phyloP scores from a whole-genome alignment of 2,888 invertebrate genomes.

The Aporophyla nigra region DNA sequence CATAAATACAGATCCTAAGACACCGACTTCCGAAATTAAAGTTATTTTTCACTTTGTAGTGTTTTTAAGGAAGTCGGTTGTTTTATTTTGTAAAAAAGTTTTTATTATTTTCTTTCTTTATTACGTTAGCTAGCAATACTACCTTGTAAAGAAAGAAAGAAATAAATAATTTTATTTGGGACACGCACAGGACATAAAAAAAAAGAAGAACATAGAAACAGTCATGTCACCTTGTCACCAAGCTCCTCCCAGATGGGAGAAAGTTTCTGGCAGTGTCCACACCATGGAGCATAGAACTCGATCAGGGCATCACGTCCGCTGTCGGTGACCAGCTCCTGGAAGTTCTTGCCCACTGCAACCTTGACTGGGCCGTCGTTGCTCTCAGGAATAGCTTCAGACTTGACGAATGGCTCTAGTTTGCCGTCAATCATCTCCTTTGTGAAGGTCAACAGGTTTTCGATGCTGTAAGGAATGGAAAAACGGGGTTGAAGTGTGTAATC shows the following conservation, averaged over 20 bases:
- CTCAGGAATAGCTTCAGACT: slow-evolving; percentile 98
- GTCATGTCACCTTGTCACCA: slow-evolving; percentile 96
- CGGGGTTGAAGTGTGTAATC: background rate
- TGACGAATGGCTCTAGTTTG: slow-evolving; percentile 97
- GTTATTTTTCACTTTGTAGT: too few relatives aligned
- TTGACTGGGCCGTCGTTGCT: slow-evolving; percentile 95
- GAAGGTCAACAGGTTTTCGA: slow-evolving; percentile 96
- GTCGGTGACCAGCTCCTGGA: slow-evolving; percentile 97
- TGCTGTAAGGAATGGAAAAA: slow-evolving; percentile 85
- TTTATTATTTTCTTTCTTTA: background rate
- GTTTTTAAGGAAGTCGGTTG: too few relatives aligned
- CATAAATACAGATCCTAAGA: too few relatives aligned
- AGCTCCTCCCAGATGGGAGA: slow-evolving; percentile 98
- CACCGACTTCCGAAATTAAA: too few relatives aligned
- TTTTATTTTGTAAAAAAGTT: too few relatives aligned
- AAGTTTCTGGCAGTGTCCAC: slow-evolving; percentile 99
- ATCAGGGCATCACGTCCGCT: slow-evolving; percentile 98
- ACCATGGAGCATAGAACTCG: slow-evolving; percentile 99
- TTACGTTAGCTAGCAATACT: slow-evolving; percentile 35
- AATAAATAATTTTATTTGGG: too few relatives aligned
- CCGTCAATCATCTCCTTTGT: slow-evolving; percentile 95
- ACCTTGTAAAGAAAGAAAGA: too few relatives aligned
- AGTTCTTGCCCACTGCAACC: slow-evolving; percentile 99
- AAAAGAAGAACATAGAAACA: too few relatives aligned
- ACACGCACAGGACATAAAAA: too few relatives aligned